phyloP scores from a whole-genome alignment of 1,140 invertebrate genomes.

The Lepidurus packardi region DNA sequence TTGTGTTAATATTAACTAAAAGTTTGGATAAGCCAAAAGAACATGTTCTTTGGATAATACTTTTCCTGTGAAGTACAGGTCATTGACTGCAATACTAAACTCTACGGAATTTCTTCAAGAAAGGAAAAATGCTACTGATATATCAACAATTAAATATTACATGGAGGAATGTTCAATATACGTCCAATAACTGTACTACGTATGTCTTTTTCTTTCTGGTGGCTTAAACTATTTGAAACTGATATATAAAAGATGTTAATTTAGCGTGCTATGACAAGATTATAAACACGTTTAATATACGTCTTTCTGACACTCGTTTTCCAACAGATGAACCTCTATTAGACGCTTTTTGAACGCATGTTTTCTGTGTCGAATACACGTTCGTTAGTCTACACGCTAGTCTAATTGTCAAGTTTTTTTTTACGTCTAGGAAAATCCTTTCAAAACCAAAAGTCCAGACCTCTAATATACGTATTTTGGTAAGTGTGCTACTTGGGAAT shows the following conservation, averaged over 20 bases:
- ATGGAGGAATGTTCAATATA: not conserved
- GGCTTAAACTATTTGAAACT: not conserved
- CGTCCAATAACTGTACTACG: not conserved
- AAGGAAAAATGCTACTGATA: no score
- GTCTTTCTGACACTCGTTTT: not conserved
- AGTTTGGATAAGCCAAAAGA: no score
- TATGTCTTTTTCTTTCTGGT: not conserved
- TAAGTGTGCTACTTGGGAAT: not conserved
- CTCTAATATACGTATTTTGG: not conserved
- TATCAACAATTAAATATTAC: no score
- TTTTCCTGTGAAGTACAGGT: no score
- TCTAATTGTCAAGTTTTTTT: not conserved
- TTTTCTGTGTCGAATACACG: not conserved
- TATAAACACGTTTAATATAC: not conserved
- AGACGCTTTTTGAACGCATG: not conserved
- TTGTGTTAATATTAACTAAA: no score
- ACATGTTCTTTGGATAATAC: no score
- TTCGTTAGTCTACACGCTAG: not conserved
- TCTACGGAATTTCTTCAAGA: no score
- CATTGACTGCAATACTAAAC: no score
- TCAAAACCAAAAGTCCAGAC: not conserved
- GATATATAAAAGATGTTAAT: not conserved
- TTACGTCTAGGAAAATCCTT: not conserved
- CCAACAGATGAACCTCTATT: not conserved
- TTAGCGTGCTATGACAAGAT: not conserved